Base-by-base conservation (phyloP, 2,113 vertebrate genomes). In the Gnathonemus longibarbis region DNA sequence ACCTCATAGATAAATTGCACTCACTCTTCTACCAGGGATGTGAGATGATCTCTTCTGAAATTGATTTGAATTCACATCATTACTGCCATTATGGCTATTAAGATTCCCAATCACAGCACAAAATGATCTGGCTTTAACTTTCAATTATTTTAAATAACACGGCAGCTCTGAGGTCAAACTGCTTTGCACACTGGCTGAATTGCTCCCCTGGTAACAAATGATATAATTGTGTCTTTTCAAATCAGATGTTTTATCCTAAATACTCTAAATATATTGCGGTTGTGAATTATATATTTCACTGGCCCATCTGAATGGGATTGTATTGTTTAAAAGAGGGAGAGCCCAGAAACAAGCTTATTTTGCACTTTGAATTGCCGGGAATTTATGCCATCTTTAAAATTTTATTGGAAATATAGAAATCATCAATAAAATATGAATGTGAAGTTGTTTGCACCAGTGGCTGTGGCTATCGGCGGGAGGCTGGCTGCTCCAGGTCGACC, bases 401-500 rank as follows among this genome's bases (percentile, higher is more conserved):
- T 39, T 45, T 84, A 21, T 46, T 84, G 83, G 8, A 84, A 84
- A 48, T 84, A 42, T 27, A 84, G 2, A 84, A 84, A 48, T 84
- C 42, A 84, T 46, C 83, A 84, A 48, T 45, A 24, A 84, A 84
- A n/a, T 48, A 46, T 84, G 39, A 84, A 62, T 39, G 58, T n/a
- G 50, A 87, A 35, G 50, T 52, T n/a, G 13, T 62, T 39, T 53
- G 27, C 24, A 48, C 3, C 45, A 84, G 19, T 46, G 42, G 45
- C 83, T 45, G 45, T 24, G 39, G 39, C 39, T 13, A 8, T 87
- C 27, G 13, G 27, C 4, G 5, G n/a, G 13, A 5, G n/a, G 39
- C 91, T 89, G 84, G 91, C 91, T 92, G 90, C 91, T 89, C 91
- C 89, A 92, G 58, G 90, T 87, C 93, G 95, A 95, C 94, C 94